phyloP scores from a whole-genome alignment of 1,140 invertebrate genomes.

The Venturia canescens region DNA sequence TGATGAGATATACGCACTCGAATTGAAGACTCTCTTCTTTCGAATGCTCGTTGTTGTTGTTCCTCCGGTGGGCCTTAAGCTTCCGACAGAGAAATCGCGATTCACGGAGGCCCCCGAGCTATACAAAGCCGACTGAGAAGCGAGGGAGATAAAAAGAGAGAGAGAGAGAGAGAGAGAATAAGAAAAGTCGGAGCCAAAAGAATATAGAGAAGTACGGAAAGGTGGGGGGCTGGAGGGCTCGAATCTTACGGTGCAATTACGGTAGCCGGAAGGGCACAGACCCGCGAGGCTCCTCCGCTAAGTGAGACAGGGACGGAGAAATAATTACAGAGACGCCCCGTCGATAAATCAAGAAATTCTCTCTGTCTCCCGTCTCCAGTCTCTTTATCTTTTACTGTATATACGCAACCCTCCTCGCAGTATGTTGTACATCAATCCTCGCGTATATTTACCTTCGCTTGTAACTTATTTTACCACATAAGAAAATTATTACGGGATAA shows the following conservation, averaged over 20 bases:
- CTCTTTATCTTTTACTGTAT: not conserved
- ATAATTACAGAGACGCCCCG: constrained; percentile 76
- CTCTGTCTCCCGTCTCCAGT: constrained; percentile 56
- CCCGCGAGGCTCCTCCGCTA: constrained; percentile 35
- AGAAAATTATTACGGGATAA: not conserved
- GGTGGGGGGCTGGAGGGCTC: constrained; percentile 20
- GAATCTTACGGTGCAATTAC: constrained; percentile 62
- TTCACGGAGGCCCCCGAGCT: constrained; percentile 58
- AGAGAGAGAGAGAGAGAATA: not conserved
- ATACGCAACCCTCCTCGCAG: not conserved
- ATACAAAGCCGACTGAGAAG: constrained; percentile 50
- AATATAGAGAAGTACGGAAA: constrained; percentile 7
- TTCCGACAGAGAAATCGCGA: constrained; percentile 55
- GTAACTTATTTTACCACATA: not conserved
- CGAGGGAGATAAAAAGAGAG: constrained; percentile 8
- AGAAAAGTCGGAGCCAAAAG: constrained; percentile 4
- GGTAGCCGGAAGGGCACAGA: constrained; percentile 71
- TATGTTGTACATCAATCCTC: constrained; percentile 8
- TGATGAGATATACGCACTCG: constrained; percentile 3
- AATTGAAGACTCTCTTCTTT: constrained; percentile 48
- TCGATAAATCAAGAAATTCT: constrained; percentile 75
- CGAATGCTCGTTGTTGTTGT: not conserved
- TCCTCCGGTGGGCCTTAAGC: constrained; percentile 22
- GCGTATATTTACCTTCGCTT: not conserved
- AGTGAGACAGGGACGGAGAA: constrained; percentile 68